These are phyloP conservation scores for Potamarius usumacintae DNA, from an alignment of 2,113 vertebrate species.

Conservation along the genomic window DNA sequence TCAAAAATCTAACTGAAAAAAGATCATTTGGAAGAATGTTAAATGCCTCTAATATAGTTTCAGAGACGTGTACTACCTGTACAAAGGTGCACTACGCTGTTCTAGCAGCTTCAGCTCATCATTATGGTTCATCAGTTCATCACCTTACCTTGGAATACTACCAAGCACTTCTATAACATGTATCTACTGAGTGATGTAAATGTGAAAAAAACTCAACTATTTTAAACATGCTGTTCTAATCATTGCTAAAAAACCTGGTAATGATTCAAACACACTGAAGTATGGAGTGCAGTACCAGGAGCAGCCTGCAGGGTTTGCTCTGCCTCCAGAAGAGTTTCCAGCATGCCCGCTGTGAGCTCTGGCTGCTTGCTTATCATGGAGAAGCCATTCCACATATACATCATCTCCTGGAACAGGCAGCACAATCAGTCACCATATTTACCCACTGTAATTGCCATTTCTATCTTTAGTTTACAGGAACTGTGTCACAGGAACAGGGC, in stretches of 20 bases:
- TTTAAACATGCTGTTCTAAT: neutral
- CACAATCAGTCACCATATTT: neutral
- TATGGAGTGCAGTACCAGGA: conserved; percentile 61
- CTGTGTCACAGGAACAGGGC: neutral
- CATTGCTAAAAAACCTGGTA: neutral
- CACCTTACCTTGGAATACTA: neutral
- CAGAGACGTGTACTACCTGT: neutral
- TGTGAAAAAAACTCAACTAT: neutral
- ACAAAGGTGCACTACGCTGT: neutral
- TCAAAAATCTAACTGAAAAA: neutral
- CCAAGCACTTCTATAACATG: neutral
- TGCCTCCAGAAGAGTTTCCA: conserved; percentile 72
- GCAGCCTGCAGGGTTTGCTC: conserved; percentile 70
- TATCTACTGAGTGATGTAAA: neutral
- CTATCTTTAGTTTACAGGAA: neutral
- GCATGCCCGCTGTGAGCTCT: conserved; percentile 73
- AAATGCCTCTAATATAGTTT: neutral
- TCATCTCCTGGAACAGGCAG: conserved; percentile 74
- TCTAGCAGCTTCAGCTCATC: neutral
- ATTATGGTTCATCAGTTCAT: neutral
- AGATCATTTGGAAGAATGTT: too few relatives aligned
- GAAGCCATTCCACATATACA: conserved; percentile 86
- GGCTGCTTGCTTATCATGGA: conserved; percentile 73
- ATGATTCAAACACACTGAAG: neutral
- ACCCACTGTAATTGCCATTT: neutral